Percentiles rank a stretch among this genome's conserved stretches.
These are phyloP conservation scores for Proisotoma minuta DNA, from an alignment of 2,888 invertebrate species.

Conservation along the genomic window DNA sequence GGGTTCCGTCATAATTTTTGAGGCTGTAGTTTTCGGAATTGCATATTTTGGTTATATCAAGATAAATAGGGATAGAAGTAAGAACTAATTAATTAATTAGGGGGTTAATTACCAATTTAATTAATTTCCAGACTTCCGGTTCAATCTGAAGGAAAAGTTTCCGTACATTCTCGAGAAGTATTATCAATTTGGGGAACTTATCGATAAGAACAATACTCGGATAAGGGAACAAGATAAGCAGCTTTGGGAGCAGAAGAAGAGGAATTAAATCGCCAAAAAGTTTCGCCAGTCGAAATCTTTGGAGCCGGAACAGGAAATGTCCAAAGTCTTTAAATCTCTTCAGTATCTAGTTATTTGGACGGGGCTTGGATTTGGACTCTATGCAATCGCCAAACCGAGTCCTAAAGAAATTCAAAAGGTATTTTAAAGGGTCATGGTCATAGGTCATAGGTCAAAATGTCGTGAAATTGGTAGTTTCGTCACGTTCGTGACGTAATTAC, in stretches of 20 bases:
- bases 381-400: conserved; percentile 57
- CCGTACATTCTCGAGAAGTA: conserved; percentile 40
- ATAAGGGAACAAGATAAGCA: conserved; percentile 30
- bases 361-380: conserved; percentile 60
- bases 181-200: conserved; percentile 39
- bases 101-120: background rate
- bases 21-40: conserved; percentile 25
- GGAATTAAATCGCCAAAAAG: background rate
- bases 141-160: conserved; percentile 21
- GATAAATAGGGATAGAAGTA: conserved; percentile 33
- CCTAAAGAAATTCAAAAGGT: conserved; percentile 51
- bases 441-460: no score
- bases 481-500: no score
- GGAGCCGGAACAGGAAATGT: background rate
- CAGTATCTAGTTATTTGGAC: conserved; percentile 59
- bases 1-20: conserved; percentile 28
- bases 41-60: conserved; percentile 32
- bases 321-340: conserved; percentile 7
- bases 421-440: no score
- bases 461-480: no score
- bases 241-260: conserved; percentile 24
- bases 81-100: background rate
- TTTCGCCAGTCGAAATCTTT: background rate
- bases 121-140: conserved; percentile 23
- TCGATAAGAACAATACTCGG: conserved; percentile 20